Base-by-base conservation (phyloP, 2,113 vertebrate genomes). In the Zeus faber region DNA sequence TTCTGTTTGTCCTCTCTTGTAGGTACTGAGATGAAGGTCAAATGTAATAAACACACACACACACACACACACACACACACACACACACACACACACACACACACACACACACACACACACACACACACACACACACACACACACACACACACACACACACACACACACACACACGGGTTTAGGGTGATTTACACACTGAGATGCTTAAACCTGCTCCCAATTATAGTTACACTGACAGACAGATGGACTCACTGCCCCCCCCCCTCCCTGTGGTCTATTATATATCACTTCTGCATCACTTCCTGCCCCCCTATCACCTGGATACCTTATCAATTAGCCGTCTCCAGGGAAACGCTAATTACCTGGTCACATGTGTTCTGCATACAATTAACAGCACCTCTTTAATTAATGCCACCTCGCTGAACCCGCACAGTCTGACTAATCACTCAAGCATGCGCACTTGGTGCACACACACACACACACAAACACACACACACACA, bases 321-420 rank as follows among this genome's bases (percentile, higher is more conserved):
- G 71, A 55, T 44, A 81, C 82, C 79, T n/a, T 75, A 87, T 87
- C 86, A 86, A 87, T 88, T 87, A 86, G 50, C 70, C 33, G 41
- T 83, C 82, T 83, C 82, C 48, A 44, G 75, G 77, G 88, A 84
- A 68, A 82, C 68, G 13, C 62, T 87, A 87, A 90, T 87, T 87
- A 90, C 82, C 77, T 74, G 68, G 22, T 62, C 80, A 85, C 75
- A 76, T 89, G 84, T 86, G 80, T 82, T 87, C 72, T 57, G 81
- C 79, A 79, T 77, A 81, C 73, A 81, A 83, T 88, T 85, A 83
- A 65, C 21, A 58, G 64, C 70, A 67, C 77, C 70, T 77, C 73
- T 67, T 81, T 86, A 87, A 87, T 91, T 89, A 87, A 79, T 35
- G 56, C 67, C 71, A 79, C 71, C 79, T 79, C 59, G 55, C 77